These are phyloP conservation scores for Epiblema foenella DNA, from an alignment of 2,888 invertebrate genomes.

Conservation along the genomic window DNA sequence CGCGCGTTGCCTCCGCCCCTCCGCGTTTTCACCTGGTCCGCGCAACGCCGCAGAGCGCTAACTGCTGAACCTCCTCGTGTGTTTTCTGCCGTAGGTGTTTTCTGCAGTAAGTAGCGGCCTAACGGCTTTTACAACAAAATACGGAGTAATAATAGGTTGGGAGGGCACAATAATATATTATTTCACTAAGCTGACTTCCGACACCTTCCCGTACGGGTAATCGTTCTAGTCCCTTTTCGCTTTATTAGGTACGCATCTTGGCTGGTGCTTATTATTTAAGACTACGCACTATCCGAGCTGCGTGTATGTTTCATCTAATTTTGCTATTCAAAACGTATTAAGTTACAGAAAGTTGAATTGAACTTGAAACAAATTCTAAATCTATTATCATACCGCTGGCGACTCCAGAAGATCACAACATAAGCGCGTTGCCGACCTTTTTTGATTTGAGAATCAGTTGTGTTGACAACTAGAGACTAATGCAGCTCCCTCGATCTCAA, in stretches of 20 bases:
- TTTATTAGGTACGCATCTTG: background rate
- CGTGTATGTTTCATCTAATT: background rate
- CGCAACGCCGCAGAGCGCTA: no score
- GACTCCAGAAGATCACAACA: no score
- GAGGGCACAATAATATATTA: conserved; percentile 16
- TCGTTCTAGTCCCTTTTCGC: background rate
- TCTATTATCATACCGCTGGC: no score
- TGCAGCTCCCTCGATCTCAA: no score
- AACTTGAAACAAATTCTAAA: no score
- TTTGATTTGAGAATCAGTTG: no score
- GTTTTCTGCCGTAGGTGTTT: background rate
- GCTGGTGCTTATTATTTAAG: background rate
- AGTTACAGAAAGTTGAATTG: background rate
- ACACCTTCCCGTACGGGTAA: background rate
- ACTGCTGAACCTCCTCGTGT: no score
- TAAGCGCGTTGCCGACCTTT: no score
- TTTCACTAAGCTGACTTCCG: conserved; percentile 12
- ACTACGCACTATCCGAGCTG: no score
- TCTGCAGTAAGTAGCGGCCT: background rate
- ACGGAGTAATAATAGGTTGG: conserved; percentile 14
- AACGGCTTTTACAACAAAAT: conserved; percentile 5
- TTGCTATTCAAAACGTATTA: background rate
- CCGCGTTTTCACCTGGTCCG: no score
- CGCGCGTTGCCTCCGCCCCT: no score
- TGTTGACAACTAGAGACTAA: no score